These are phyloP conservation scores for Ateles fusciceps DNA, from an alignment of 2,797 vertebrate species.

Conservation along the genomic window DNA sequence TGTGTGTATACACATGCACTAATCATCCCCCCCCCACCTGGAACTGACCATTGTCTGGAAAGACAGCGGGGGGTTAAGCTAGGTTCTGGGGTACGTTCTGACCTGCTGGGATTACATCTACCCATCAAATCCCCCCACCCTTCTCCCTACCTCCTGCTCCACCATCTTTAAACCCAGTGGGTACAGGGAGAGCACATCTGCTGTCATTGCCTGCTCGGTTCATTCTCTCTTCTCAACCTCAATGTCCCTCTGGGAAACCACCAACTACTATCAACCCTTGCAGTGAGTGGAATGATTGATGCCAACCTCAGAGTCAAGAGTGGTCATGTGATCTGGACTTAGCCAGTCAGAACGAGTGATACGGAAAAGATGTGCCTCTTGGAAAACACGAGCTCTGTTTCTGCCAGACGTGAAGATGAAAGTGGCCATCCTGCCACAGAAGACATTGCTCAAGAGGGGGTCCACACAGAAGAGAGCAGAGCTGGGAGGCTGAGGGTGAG, in stretches of 20 bases:
- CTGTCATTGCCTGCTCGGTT: too few relatives aligned
- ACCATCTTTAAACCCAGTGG: not conserved
- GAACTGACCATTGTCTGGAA: not conserved
- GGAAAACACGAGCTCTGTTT: not conserved
- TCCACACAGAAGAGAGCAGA: too few relatives aligned
- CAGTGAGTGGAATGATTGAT: not conserved
- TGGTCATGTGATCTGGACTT: not conserved
- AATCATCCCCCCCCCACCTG: too few relatives aligned
- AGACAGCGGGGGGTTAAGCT: not conserved
- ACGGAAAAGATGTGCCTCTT: not conserved
- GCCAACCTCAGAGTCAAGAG: too few relatives aligned
- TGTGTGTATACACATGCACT: accelerated
- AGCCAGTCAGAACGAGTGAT: not conserved
- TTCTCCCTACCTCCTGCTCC: not conserved
- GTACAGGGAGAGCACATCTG: too few relatives aligned
- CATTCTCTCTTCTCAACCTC: not conserved
- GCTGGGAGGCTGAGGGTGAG: not conserved
- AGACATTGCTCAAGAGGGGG: not conserved
- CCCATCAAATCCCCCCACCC: accelerated
- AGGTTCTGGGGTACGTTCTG: too few relatives aligned
- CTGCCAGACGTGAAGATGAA: not conserved
- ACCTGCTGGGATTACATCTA: not conserved
- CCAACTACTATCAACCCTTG: not conserved
- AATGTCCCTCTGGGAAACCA: not conserved
- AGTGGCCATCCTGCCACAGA: not conserved